Conservation (phyloP, 2,888 invertebrate species). For the Lepidocyrtinus sp. region DNA sequence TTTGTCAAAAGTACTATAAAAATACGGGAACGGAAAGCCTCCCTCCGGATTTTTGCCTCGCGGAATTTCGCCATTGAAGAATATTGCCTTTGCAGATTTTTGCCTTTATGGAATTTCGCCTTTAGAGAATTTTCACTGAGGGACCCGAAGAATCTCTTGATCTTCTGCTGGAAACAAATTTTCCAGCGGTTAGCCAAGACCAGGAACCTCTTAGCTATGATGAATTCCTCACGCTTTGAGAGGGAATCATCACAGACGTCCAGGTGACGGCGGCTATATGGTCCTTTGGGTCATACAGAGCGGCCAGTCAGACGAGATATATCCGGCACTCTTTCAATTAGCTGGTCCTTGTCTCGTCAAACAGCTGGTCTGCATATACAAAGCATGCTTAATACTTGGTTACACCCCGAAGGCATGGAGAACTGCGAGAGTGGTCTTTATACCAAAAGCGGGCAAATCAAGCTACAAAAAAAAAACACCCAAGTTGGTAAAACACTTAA, state of each 20-base stretch:
- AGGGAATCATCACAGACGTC: not conserved
- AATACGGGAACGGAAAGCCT: too few species aligned
- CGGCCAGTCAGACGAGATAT: constrained; percentile 27
- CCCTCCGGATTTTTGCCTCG: too few species aligned
- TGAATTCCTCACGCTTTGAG: not conserved
- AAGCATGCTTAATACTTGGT: constrained; percentile 25
- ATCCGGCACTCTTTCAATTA: constrained; percentile 17
- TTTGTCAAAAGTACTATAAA: too few species aligned
- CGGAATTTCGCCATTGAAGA: too few species aligned
- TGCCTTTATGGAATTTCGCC: too few species aligned
- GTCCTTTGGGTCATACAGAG: constrained; percentile 15
- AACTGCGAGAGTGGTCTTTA: constrained; percentile 18
- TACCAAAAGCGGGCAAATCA: constrained; percentile 35
- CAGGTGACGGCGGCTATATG: not conserved
- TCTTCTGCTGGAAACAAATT: constrained; percentile 7
- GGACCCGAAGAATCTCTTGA: constrained; percentile 5
- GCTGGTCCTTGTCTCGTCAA: not conserved
- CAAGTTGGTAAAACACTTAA: constrained; percentile 20
- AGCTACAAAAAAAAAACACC: constrained; percentile 28
- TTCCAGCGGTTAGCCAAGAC: not conserved
- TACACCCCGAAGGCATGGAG: constrained; percentile 38
- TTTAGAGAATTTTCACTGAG: not conserved
- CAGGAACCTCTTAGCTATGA: not conserved
- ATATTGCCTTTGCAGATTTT: too few species aligned
- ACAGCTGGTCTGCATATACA: not conserved